A percentile compares a stretch with the other conserved stretches of the same genome.
phyloP scores from a whole-genome alignment of 2,797 vertebrate species.

The Tinamus major region DNA sequence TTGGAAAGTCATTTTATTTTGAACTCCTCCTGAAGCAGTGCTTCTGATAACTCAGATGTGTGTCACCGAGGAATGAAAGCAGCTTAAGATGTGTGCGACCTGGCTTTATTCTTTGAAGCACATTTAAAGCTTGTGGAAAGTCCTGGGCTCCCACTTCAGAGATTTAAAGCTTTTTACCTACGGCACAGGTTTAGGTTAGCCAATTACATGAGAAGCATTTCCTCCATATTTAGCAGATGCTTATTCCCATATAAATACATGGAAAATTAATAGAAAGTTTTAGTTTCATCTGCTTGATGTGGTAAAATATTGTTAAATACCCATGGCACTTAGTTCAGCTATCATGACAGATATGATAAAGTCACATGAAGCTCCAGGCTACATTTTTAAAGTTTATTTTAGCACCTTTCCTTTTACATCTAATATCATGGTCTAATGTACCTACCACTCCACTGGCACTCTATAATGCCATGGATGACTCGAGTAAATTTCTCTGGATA shows the following conservation, averaged over 20 bases:
- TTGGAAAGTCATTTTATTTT: background rate
- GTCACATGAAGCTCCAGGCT: background rate
- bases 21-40: background rate
- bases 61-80: constrained; percentile 22
- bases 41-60: constrained; percentile 8
- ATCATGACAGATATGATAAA: background rate
- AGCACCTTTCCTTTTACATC: constrained; percentile 5
- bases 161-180: background rate
- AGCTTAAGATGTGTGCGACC: background rate
- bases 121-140: background rate
- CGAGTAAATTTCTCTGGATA: constrained; percentile 25
- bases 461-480: constrained; percentile 8
- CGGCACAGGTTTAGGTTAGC: background rate
- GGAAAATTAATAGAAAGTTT: background rate
- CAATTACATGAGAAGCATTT: background rate
- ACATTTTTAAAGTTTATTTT: background rate
- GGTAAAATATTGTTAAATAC: constrained; percentile 15
- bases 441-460: background rate
- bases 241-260: background rate
- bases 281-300: background rate
- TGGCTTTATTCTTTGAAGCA: constrained; percentile 40
- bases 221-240: background rate
- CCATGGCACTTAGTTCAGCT: background rate
- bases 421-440: background rate
- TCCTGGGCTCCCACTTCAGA: constrained; percentile 3